Evolutionary conservation across 2,113 vertebrate genomes (phyloP).

Genomic region (Carassius gibelio): DNA sequence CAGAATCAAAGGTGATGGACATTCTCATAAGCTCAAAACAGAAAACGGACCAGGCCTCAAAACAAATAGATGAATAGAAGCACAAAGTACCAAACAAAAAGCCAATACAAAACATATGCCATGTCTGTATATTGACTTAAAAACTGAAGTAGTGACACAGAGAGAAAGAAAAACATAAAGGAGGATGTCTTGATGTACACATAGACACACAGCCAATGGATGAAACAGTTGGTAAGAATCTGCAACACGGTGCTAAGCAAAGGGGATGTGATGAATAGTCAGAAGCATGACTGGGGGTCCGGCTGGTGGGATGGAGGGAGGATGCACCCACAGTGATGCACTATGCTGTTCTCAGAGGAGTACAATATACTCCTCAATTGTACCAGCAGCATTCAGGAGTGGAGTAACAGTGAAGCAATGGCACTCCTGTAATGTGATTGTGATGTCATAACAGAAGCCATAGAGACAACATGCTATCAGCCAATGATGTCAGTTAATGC

Average conservation of each 20-base stretch:
- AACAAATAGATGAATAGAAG: conserved; percentile 33
- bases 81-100: conserved; percentile 36
- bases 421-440: conserved; percentile 22
- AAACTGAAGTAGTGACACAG: neutral
- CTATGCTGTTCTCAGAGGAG: neutral
- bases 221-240: conserved; percentile 51
- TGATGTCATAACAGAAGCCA: conserved; percentile 28
- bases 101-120: conserved; percentile 29
- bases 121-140: conserved; percentile 48
- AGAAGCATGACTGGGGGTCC: conserved; percentile 37
- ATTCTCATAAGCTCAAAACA: conserved; percentile 49
- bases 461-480: conserved; percentile 35
- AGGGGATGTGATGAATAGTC: conserved; percentile 33
- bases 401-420: conserved; percentile 25
- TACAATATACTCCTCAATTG: conserved; percentile 20
- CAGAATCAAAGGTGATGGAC: conserved; percentile 50
- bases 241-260: conserved; percentile 48
- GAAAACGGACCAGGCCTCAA: conserved; percentile 40
- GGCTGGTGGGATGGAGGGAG: conserved; percentile 15
- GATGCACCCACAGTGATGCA: conserved; percentile 33
- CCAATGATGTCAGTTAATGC: neutral
- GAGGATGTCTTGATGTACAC: conserved; percentile 47
- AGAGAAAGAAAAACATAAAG: neutral
- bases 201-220: conserved; percentile 47
- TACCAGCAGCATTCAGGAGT: conserved; percentile 3